Conservation (phyloP, 2,888 invertebrate genomes). For the Amphipoea lucens region DNA sequence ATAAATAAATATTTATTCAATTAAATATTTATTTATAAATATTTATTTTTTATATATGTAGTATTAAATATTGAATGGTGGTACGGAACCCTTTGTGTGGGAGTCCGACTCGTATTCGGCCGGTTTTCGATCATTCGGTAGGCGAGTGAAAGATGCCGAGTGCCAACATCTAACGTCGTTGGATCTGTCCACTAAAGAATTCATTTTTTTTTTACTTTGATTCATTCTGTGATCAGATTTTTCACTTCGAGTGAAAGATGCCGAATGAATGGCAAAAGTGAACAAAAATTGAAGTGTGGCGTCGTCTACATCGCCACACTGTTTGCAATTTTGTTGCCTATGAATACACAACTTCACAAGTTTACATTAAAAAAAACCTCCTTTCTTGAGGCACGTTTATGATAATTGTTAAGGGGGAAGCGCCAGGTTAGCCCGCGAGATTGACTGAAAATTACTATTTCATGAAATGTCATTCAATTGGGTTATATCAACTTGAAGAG, state of each 20-base stretch:
- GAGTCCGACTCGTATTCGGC: too few species aligned
- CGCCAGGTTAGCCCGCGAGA: too few species aligned
- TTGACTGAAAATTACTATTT: too few species aligned
- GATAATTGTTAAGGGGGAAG: background rate
- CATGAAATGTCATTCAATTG: too few species aligned
- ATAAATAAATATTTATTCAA: too few species aligned
- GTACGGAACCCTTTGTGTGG: too few species aligned
- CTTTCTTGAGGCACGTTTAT: background rate
- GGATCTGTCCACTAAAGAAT: too few species aligned
- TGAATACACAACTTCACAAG: background rate
- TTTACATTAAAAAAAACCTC: background rate
- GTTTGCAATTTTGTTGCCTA: background rate
- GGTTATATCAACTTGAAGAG: too few species aligned
- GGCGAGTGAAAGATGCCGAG: background rate
- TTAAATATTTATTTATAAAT: too few species aligned
- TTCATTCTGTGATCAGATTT: background rate
- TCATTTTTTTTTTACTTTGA: background rate
- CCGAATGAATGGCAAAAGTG: background rate
- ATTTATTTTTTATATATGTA: too few species aligned
- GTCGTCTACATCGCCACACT: background rate
- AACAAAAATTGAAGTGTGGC: background rate
- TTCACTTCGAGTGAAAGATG: background rate
- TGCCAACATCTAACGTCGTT: too few species aligned
- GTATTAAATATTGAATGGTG: too few species aligned
- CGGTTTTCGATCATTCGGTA: background rate